Evolutionary conservation across 2,797 vertebrate species (phyloP).

Genomic region (Phataginus tetradactyla): DNA sequence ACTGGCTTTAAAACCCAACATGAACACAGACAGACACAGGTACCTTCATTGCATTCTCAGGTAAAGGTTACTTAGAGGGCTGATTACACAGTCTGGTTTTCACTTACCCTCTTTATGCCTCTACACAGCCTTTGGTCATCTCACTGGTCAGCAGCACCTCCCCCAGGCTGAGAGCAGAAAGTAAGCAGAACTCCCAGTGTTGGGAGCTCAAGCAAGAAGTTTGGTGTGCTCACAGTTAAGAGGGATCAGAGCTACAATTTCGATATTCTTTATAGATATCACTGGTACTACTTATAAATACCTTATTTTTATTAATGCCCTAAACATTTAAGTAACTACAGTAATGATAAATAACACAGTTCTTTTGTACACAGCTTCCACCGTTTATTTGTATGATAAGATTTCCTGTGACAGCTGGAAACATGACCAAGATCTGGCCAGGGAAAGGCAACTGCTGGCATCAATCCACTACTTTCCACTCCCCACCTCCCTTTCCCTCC

Average conservation of each 20-base stretch:
- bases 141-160: background rate
- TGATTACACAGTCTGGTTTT: background rate
- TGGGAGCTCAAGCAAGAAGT: background rate
- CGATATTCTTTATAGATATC: background rate
- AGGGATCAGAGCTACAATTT: background rate
- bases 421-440: background rate
- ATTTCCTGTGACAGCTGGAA: background rate
- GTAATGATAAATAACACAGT: slow-evolving; percentile 1
- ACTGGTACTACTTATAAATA: background rate
- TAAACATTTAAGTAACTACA: slow-evolving; percentile 39
- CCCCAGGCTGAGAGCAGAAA: background rate
- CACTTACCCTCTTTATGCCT: background rate
- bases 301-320: background rate
- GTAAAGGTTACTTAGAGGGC: background rate
- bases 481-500: background rate
- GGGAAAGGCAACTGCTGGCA: slow-evolving; percentile 30
- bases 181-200: background rate
- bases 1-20: background rate
- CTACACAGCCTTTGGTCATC: background rate
- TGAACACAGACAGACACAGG: background rate
- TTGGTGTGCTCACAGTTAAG: background rate
- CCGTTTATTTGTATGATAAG: background rate
- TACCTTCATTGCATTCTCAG: background rate
- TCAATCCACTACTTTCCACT: background rate
- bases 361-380: background rate